Evolutionary conservation across 2,888 invertebrate genomes (phyloP).

Genomic region (Clistopyga incitator): DNA sequence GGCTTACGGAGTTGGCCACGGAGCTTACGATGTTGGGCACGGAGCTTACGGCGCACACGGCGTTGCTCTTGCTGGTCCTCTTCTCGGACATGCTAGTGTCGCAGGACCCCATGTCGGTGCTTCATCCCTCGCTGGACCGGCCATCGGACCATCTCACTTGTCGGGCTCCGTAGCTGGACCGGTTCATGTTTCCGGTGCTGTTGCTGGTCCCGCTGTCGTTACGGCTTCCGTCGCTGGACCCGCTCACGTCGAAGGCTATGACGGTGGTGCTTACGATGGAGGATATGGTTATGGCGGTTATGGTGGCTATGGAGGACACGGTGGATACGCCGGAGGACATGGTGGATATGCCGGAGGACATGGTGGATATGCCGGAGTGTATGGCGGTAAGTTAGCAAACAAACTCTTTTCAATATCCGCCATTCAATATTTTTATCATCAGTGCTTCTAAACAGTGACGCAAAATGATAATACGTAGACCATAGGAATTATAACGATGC

Average conservation of each 20-base stretch:
- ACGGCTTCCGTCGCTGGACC: conserved; percentile 81
- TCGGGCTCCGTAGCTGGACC: conserved; percentile 81
- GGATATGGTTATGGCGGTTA: conserved; percentile 63
- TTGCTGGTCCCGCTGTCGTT: conserved; percentile 80
- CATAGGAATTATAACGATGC: conserved; percentile 13
- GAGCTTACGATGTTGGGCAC: conserved; percentile 64
- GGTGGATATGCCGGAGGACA: conserved; percentile 49
- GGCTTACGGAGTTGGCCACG: conserved; percentile 68
- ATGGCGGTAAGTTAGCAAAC: conserved; percentile 43
- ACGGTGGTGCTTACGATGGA: conserved; percentile 70
- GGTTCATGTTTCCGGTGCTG: conserved; percentile 81
- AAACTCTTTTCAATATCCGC: not conserved
- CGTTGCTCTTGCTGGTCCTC: conserved; percentile 79
- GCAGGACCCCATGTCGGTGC: conserved; percentile 80
- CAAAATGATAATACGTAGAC: too few species aligned
- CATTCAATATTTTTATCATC: not conserved
- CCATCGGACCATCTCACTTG: conserved; percentile 79
- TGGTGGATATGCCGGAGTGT: conserved; percentile 29
- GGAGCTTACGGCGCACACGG: conserved; percentile 75
- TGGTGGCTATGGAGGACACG: conserved; percentile 49
- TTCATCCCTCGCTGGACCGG: conserved; percentile 78
- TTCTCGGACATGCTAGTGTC: conserved; percentile 75
- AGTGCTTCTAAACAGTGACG: too few species aligned
- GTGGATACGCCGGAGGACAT: not conserved
- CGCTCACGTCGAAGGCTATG: conserved; percentile 79